phyloP scores from a whole-genome alignment of 2,888 invertebrate species.

The Tryphoninae sp. region DNA sequence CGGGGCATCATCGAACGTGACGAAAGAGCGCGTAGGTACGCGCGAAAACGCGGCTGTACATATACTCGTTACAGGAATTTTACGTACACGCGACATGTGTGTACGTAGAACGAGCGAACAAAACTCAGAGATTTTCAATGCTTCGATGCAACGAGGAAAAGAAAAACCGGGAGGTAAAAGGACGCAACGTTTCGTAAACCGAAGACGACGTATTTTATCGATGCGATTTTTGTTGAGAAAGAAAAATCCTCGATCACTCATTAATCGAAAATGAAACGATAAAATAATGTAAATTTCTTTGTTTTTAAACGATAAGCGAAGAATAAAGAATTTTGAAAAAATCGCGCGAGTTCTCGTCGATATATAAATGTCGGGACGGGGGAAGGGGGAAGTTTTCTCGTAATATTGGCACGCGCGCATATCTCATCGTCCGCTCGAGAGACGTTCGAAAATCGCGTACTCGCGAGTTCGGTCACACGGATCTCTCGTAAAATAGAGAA shows the following conservation, averaged over 20 bases:
- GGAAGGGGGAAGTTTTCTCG: not conserved
- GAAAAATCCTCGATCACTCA: too few species aligned
- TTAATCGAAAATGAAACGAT: too few species aligned
- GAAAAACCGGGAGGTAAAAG: too few species aligned
- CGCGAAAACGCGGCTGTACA: not conserved
- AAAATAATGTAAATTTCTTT: too few species aligned
- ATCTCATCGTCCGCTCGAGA: conserved; percentile 6
- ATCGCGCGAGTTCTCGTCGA: not conserved
- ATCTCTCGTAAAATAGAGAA: conserved; percentile 63
- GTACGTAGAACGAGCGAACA: too few species aligned
- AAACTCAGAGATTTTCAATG: too few species aligned
- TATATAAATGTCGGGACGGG: not conserved
- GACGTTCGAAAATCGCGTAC: conserved; percentile 33
- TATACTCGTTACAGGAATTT: not conserved
- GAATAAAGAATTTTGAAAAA: not conserved
- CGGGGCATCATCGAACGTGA: conserved; percentile 33
- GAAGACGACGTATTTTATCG: too few species aligned
- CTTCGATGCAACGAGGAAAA: too few species aligned
- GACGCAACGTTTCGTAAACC: too few species aligned
- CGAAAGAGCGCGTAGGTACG: conserved; percentile 16
- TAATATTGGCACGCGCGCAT: conserved; percentile 17
- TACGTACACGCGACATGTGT: not conserved
- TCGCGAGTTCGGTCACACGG: conserved; percentile 43
- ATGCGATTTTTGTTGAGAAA: too few species aligned
- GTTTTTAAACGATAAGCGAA: not conserved